phyloP scores from a whole-genome alignment of 2,888 invertebrate genomes.

The Aromia moschata region DNA sequence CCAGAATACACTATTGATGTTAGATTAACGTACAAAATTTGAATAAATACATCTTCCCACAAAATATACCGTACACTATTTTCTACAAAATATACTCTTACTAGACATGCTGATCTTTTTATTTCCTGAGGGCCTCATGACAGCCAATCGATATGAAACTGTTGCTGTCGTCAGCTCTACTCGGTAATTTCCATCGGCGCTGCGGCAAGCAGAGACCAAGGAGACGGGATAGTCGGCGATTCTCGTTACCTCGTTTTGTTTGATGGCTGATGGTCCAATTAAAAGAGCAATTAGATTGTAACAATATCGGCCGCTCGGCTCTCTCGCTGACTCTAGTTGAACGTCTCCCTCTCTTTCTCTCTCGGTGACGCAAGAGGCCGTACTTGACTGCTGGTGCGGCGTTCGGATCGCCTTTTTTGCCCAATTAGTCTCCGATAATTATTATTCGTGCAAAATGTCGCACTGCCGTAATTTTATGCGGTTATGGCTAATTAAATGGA shows the following conservation, averaged over 20 bases:
- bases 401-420: slow-evolving; percentile 7
- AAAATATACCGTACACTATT: too few species aligned
- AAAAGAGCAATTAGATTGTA: slow-evolving; percentile 13
- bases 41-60: too few species aligned
- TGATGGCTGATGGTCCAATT: slow-evolving; percentile 1
- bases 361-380: background rate
- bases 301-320: background rate
- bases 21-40: too few species aligned
- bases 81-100: too few species aligned
- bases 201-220: background rate
- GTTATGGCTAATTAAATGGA: slow-evolving; percentile 10
- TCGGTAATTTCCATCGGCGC: background rate
- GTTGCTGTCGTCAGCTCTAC: slow-evolving; percentile 13
- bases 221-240: too few species aligned
- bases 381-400: background rate
- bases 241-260: background rate
- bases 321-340: background rate
- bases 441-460: slow-evolving; percentile 7
- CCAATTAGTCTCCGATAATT: too few species aligned
- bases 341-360: too few species aligned
- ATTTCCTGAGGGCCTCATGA: too few species aligned
- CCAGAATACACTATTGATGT: too few species aligned
- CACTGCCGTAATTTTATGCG: slow-evolving; percentile 7
- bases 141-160: too few species aligned
- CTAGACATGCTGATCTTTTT: too few species aligned